A percentile compares a stretch with the other conserved stretches of the same genome.
Conservation (phyloP, 2,888 invertebrate genomes). For the Rhamphomyia laevipes region DNA sequence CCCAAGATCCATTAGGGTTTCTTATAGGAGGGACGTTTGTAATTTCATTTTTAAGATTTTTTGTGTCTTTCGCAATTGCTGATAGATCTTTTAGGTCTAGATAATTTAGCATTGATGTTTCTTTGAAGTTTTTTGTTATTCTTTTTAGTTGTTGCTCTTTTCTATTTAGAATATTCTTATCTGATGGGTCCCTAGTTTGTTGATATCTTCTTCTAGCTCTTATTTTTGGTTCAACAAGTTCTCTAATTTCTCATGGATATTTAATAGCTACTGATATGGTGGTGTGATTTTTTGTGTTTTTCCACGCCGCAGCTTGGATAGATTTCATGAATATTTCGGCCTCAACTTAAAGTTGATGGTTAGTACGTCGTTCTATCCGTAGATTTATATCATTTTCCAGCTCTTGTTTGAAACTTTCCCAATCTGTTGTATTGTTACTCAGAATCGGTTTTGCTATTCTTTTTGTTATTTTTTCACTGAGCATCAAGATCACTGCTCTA, state of each 20-base stretch:
- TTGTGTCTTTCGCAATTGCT: too few relatives aligned
- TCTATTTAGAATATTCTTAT: too few relatives aligned
- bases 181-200: too few relatives aligned
- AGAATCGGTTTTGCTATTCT: not conserved
- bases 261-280: not conserved
- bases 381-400: not conserved
- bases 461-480: not conserved
- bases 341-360: not conserved
- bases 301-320: not conserved
- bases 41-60: too few relatives aligned
- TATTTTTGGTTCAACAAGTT: too few relatives aligned
- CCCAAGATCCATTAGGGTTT: too few relatives aligned
- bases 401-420: not conserved
- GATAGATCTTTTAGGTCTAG: too few relatives aligned
- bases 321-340: not conserved
- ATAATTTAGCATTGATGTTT: too few relatives aligned
- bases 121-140: too few relatives aligned
- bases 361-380: not conserved
- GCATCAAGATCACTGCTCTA: not conserved
- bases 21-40: too few relatives aligned
- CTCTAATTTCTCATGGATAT: not conserved
- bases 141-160: too few relatives aligned
- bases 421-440: not conserved
- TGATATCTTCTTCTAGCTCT: too few relatives aligned
- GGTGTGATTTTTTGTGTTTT: not conserved